These are phyloP conservation scores for Mus caroli DNA, from an alignment of 2,797 vertebrate species.

Conservation along the genomic window DNA sequence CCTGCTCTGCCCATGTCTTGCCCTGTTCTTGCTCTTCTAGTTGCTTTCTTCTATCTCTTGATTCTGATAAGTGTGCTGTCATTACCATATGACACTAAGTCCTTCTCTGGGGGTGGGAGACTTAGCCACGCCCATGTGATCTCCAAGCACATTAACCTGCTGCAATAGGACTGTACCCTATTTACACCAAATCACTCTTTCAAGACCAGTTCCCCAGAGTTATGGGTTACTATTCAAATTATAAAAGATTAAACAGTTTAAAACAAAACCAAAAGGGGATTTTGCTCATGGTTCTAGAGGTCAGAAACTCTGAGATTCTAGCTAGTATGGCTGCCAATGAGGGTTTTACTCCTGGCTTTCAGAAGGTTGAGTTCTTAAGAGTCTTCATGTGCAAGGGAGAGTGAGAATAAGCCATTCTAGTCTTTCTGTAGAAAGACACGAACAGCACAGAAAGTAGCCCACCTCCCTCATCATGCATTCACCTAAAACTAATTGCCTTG, in stretches of 20 bases:
- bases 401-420: neutral
- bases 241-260: neutral
- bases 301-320: neutral
- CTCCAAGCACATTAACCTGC: neutral
- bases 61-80: neutral
- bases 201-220: neutral
- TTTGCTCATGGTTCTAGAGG: neutral
- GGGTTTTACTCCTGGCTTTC: neutral
- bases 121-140: neutral
- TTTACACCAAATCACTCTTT: conserved; percentile 14
- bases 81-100: neutral
- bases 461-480: neutral
- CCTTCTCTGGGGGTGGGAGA: neutral
- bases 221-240: neutral
- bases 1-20: neutral
- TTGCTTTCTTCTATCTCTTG: neutral
- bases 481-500: neutral
- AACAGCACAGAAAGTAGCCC: neutral
- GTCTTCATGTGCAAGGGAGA: neutral
- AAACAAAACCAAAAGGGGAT: neutral
- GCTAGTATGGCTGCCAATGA: neutral
- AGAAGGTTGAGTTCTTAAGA: neutral
- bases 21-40: neutral
- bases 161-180: neutral
- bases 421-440: neutral